Evolutionary conservation across 2,113 vertebrate genomes (phyloP).

Genomic region (Eptesicus fuscus): DNA sequence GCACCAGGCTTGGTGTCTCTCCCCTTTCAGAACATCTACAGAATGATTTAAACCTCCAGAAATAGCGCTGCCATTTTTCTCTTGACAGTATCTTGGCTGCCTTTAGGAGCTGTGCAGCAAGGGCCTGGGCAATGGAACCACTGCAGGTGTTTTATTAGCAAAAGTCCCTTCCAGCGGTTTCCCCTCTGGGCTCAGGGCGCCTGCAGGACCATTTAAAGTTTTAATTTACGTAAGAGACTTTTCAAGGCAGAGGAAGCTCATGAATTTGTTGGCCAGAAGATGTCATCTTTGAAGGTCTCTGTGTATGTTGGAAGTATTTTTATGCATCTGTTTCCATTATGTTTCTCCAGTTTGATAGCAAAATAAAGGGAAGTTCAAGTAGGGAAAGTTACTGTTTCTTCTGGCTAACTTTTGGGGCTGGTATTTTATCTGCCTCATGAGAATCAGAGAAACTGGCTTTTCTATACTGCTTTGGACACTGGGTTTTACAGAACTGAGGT

Average conservation of each 20-base stretch:
- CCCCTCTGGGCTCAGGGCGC: neutral
- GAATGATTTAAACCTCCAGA: neutral
- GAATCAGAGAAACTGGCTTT: neutral
- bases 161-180: neutral
- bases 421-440: neutral
- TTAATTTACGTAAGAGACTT: neutral
- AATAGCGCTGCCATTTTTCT: constrained; percentile 43
- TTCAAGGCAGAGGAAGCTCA: neutral
- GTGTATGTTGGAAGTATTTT: neutral
- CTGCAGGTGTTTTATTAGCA: neutral
- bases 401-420: neutral
- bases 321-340: neutral
- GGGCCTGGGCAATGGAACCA: neutral
- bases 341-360: neutral
- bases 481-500: neutral
- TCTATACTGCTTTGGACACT: neutral
- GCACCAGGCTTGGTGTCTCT: neutral
- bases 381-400: neutral
- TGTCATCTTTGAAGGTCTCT: neutral
- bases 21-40: neutral
- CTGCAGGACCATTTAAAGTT: neutral
- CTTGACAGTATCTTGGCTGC: neutral
- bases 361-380: neutral
- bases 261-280: neutral
- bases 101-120: neutral